Conservation (phyloP, 1,140 invertebrate genomes). For the Tribolium madens region DNA sequence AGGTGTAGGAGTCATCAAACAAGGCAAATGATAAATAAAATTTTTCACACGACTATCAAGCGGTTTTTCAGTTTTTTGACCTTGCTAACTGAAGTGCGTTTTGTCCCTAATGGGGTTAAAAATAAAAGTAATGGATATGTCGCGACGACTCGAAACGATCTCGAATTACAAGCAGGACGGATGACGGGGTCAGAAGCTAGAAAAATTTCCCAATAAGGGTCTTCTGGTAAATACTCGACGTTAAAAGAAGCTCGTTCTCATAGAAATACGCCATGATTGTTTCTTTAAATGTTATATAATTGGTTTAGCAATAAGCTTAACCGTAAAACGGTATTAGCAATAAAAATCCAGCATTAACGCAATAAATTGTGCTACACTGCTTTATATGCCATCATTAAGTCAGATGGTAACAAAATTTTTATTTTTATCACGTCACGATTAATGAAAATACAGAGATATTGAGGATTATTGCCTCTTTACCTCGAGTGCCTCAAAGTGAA, state of each 20-base stretch:
- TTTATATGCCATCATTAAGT: slow-evolving; percentile 1
- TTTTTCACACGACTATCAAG: background rate
- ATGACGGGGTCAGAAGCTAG: slow-evolving; percentile 3
- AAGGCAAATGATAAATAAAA: background rate
- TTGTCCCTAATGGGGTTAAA: background rate
- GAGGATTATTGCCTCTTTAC: slow-evolving; percentile 20
- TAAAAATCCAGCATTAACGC: slow-evolving; percentile 8
- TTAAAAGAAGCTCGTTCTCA: slow-evolving; percentile 21
- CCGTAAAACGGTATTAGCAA: slow-evolving; percentile 19
- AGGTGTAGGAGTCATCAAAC: background rate
- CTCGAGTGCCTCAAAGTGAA: slow-evolving; percentile 4
- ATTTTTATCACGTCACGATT: slow-evolving; percentile 20
- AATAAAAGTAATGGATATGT: slow-evolving; percentile 18
- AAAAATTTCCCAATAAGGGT: background rate
- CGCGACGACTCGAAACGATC: background rate
- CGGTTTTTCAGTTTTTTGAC: background rate
- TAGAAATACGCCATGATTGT: slow-evolving; percentile 15
- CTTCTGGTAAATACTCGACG: slow-evolving; percentile 9
- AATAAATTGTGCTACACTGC: slow-evolving; percentile 8
- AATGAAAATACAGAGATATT: slow-evolving; percentile 13
- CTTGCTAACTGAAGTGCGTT: background rate
- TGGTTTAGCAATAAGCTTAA: slow-evolving; percentile 29
- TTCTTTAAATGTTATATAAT: slow-evolving; percentile 36
- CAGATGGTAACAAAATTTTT: slow-evolving; percentile 1
- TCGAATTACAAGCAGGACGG: slow-evolving; percentile 2